Base-by-base conservation (phyloP, 2,888 invertebrate species). In the Bimastos eiseni region DNA sequence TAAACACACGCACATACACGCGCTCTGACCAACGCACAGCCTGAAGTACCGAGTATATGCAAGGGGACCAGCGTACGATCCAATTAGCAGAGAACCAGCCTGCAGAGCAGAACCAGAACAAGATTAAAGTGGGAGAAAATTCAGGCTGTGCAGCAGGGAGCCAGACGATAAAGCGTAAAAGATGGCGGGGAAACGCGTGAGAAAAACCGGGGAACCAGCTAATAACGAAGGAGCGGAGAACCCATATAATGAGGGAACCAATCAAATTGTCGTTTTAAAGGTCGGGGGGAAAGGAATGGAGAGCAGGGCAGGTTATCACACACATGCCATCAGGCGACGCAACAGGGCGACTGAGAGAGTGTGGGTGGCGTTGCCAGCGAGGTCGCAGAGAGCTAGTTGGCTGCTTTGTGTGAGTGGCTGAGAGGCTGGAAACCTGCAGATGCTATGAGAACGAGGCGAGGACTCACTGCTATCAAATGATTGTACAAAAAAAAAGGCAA, bases 51-150 rank as follows among this genome's bases (percentile, higher is more conserved):
- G 70, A 70, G 70, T 5, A 30, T 30, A 55, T 30, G 55, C n/a
- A n/a, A 49, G n/a, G 70, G 70, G n/a, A 70, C 70, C 70, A 70
- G 70, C 70, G 70, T 70, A 70, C 70, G 70, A n/a, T 70, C 70
- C 70, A 70, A 70, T 70, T 70, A 70, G n/a, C 70, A 8, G 30
- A 70, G 70, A 70, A 70, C 70, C 70, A 70, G 70, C n/a, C n/a
- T 70, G 70, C 70, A 8, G n/a, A 70, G 70, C n/a, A 70, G 70
- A 70, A 70, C 30, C 30, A n/a, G 70, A 70, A n/a, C n/a, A 70
- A 70, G 70, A 70, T 70, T 70, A 70, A 70, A 70, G 70, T 70
- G 19, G 70, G 30, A 70, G 70, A 70, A 70, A 70, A 70, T 70
- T 70, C 70, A 11, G 11, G 70, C 70, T n/a, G n/a, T 11, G 70